Percentiles rank a stretch among this genome's conserved stretches.
Conservation (phyloP, 2,888 invertebrate species). For the Pristionchus mayeri region DNA sequence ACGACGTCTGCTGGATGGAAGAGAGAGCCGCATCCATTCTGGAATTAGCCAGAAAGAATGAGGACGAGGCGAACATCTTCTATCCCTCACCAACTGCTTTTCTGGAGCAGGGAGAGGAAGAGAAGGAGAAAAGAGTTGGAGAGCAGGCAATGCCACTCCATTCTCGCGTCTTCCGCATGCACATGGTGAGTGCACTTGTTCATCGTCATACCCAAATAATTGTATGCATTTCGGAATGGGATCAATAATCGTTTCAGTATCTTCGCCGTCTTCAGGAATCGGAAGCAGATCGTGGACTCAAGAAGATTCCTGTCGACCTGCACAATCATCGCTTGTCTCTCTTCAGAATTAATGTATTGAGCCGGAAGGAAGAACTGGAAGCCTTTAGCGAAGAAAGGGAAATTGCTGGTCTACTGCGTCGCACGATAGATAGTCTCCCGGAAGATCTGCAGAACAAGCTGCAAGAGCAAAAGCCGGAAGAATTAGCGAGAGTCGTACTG, state of each 20-base stretch:
- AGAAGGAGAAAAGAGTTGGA: neutral
- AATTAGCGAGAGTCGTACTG: neutral
- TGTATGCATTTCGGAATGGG: no score
- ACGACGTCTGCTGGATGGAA: neutral
- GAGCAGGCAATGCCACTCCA: neutral
- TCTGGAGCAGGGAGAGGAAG: neutral
- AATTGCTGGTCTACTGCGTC: neutral
- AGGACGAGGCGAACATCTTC: neutral
- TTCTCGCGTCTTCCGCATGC: neutral
- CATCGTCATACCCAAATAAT: neutral
- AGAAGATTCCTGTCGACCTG: neutral
- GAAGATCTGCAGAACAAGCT: neutral
- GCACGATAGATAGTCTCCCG: neutral
- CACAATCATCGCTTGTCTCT: neutral
- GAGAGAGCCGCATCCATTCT: neutral
- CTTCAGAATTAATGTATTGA: neutral
- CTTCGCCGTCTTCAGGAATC: neutral
- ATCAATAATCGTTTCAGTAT: no score
- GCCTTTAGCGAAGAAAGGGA: neutral
- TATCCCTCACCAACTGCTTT: neutral
- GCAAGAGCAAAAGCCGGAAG: neutral
- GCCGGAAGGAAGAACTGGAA: neutral
- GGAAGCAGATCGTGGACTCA: neutral
- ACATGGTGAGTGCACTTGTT: neutral
- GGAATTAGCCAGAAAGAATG: neutral